Evolutionary conservation across 2,113 vertebrate genomes (phyloP).

Genomic region (Macroglossus sobrinus): DNA sequence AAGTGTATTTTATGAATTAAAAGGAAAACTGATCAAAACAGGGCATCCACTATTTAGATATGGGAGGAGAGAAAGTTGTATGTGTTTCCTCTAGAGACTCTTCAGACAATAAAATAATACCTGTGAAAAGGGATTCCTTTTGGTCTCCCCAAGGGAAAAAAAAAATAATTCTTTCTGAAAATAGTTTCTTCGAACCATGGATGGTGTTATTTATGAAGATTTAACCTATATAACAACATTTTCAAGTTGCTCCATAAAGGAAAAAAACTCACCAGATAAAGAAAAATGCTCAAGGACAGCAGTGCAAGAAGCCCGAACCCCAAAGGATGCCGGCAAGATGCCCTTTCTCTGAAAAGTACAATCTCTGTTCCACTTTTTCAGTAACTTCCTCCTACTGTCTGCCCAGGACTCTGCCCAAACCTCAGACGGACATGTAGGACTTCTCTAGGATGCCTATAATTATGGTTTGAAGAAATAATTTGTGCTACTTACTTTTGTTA

Average conservation of each 20-base stretch:
- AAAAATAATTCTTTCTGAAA: constrained; percentile 32
- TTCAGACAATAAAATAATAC: constrained; percentile 36
- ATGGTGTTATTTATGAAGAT: constrained; percentile 40
- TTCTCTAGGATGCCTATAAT: constrained; percentile 40
- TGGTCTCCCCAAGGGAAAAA: background rate
- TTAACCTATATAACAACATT: constrained; percentile 1
- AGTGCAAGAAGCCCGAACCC: background rate
- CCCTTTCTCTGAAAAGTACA: background rate
- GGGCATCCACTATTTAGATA: background rate
- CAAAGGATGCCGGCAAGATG: background rate
- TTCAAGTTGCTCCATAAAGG: constrained; percentile 5
- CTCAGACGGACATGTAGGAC: background rate
- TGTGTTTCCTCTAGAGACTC: background rate
- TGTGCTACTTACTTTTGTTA: constrained; percentile 48
- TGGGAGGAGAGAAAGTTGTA: background rate
- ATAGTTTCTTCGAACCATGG: constrained; percentile 8
- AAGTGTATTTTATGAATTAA: constrained; percentile 29
- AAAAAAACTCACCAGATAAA: constrained; percentile 9
- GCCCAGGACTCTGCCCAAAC: no score
- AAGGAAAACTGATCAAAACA: constrained; percentile 48
- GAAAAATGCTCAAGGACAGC: background rate
- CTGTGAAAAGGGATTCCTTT: constrained; percentile 43
- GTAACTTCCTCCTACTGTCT: background rate
- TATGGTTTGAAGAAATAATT: constrained; percentile 33
- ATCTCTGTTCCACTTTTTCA: background rate